Evolutionary conservation across 2,113 vertebrate genomes (phyloP).

Genomic region (Tetrao urogallus): DNA sequence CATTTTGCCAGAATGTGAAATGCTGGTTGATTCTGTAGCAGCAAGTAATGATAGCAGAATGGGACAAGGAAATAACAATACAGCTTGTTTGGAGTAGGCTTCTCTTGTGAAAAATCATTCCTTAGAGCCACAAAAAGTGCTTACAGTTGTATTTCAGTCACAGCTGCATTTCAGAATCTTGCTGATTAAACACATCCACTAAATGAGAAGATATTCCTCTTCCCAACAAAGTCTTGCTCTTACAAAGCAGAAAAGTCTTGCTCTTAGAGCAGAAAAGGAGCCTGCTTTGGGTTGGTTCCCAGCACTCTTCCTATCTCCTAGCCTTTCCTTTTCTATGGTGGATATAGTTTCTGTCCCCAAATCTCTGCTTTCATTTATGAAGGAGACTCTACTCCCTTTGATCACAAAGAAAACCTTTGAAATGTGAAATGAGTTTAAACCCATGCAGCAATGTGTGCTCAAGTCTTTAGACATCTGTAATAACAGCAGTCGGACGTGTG

Average conservation of each 20-base stretch:
- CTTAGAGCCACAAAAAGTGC: neutral
- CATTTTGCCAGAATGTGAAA: constrained; percentile 8
- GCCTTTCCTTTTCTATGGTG: neutral
- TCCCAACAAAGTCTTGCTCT: neutral
- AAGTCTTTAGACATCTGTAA: constrained; percentile 68
- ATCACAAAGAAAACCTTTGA: constrained; percentile 66
- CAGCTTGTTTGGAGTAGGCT: neutral
- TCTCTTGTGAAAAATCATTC: neutral
- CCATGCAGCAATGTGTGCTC: neutral
- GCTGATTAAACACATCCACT: neutral
- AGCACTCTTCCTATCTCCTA: neutral
- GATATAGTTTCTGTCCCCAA: neutral
- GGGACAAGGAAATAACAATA: neutral
- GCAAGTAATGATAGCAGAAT: constrained; percentile 28
- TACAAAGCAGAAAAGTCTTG: neutral
- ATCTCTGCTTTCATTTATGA: constrained; percentile 34
- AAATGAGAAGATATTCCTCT: neutral
- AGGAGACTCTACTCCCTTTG: constrained; percentile 34
- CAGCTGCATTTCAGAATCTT: neutral
- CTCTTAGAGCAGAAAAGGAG: neutral
- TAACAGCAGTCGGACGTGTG: constrained; percentile 39
- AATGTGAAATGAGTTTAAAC: constrained; percentile 64
- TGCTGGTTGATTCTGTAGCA: neutral
- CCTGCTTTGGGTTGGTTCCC: neutral
- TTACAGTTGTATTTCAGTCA: neutral